phyloP scores from a whole-genome alignment of 2,113 vertebrate genomes.

The Calonectris borealis region DNA sequence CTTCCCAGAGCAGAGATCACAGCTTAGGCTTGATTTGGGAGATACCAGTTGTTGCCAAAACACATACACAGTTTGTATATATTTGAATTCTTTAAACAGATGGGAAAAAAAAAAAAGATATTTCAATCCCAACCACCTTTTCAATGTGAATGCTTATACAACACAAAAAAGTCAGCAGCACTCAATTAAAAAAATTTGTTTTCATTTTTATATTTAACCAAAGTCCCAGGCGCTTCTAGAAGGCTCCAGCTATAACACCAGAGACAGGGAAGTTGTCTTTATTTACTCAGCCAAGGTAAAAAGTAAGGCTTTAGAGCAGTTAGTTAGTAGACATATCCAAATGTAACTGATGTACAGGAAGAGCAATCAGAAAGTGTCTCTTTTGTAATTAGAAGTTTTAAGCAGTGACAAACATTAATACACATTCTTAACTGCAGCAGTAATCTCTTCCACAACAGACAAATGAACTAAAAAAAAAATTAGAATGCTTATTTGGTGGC shows the following conservation, averaged over 20 bases:
- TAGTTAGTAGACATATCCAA: neutral
- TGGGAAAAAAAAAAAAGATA: neutral
- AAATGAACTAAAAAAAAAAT: neutral
- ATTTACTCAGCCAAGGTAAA: neutral
- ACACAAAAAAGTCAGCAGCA: neutral
- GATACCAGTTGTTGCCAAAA: neutral
- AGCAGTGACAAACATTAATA: neutral
- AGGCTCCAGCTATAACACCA: neutral
- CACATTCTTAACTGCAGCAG: neutral
- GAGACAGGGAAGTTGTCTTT: neutral
- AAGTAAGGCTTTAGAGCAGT: neutral
- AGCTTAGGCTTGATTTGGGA: neutral
- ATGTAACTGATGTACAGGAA: neutral
- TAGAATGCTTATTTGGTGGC: neutral
- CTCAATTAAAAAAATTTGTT: neutral
- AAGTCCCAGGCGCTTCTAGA: neutral
- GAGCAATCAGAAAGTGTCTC: neutral
- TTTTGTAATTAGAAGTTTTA: neutral
- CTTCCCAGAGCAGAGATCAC: neutral
- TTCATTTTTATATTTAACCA: neutral
- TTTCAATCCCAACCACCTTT: neutral
- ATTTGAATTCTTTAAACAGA: neutral
- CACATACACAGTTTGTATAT: neutral
- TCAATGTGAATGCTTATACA: neutral
- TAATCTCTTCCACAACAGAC: neutral